Evolutionary conservation across 2,888 invertebrate genomes (phyloP), one percentile per base, ranked within the genome.

Genomic region (Acholoe squamosa): DNA sequence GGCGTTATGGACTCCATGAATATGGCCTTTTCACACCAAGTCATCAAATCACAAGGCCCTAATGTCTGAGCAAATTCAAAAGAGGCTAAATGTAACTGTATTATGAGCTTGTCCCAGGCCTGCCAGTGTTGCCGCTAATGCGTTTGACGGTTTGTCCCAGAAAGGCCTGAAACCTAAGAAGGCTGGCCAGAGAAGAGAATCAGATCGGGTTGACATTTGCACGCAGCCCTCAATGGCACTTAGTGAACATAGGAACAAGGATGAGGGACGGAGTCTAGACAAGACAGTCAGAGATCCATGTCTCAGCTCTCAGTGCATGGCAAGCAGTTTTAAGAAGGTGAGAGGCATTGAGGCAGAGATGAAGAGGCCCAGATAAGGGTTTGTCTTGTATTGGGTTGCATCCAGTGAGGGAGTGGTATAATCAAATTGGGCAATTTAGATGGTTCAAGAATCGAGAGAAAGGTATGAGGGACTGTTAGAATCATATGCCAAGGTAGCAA

Each of bases 61-160:
- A 61, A 7, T n/a, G 61, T 61, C 61, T 61, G 71, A 25, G 28
- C 19, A 25, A 71, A 71, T 71, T 71, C 28, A n/a, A 71, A 71
- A 28, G 71, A 71, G 71, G 25, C 71, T 71, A 71, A 71, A 71
- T 71, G 71, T 71, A 71, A 71, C 71, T 28, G 71, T 71, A 71
- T 71, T 71, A 71, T 71, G 71, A 28, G 28, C 71, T 16, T 71
- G 71, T 71, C 71, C 7, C 61, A 28, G 28, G 61, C 61, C 61
- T 61, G 61, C n/a, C 25, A 25, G 71, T 5, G 25, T 25, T 16
- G 28, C 25, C 71, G 31, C 71, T 71, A 71, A 71, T 71, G 71
- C 71, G 25, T 25, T 28, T 71, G 31, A 71, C 25, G 71, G 71
- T n/a, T 28, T 43, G 25, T 71, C 28, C n/a, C 61, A 25, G 28